These are phyloP conservation scores for Drosophila seclusa DNA, from an alignment of 2,888 invertebrate species.

Conservation along the genomic window DNA sequence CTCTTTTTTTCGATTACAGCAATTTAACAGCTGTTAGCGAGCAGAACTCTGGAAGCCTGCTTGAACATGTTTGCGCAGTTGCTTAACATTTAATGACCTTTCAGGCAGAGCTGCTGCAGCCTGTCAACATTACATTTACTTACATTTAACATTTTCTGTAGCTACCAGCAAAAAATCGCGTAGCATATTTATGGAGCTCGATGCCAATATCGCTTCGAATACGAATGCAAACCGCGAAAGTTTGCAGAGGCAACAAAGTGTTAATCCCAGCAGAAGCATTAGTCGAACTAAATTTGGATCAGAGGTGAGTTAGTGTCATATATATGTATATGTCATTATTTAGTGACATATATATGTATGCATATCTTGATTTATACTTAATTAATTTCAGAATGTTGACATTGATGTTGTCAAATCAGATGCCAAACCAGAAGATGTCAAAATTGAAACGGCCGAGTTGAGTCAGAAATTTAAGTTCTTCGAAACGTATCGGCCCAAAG, in stretches of 20 bases:
- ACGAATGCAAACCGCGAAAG: constrained; percentile 19
- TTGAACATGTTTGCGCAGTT: background rate
- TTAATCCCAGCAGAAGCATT: background rate
- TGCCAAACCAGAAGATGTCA: constrained; percentile 91
- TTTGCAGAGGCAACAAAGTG: constrained; percentile 11
- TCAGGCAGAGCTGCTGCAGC: background rate
- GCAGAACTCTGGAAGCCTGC: background rate
- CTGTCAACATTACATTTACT: background rate
- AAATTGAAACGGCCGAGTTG: constrained; percentile 92
- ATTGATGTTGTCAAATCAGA: constrained; percentile 91
- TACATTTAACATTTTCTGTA: constrained; percentile 72
- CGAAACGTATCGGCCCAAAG: constrained; percentile 91
- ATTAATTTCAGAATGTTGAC: constrained; percentile 27
- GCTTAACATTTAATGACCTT: background rate
- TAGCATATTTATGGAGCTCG: constrained; percentile 93
- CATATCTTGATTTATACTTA: background rate
- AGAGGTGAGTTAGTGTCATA: constrained; percentile 47
- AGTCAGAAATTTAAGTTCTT: constrained; percentile 95
- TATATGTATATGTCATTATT: background rate
- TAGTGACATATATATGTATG: background rate
- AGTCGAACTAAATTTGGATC: constrained; percentile 19
- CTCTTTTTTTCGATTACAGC: background rate
- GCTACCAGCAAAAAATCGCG: constrained; percentile 95
- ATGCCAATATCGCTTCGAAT: constrained; percentile 90
- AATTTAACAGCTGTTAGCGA: background rate